Percentiles rank a stretch among this genome's conserved stretches.
These are phyloP conservation scores for Urocyon cinereoargenteus DNA, from an alignment of 2,797 vertebrate genomes.

Conservation along the genomic window DNA sequence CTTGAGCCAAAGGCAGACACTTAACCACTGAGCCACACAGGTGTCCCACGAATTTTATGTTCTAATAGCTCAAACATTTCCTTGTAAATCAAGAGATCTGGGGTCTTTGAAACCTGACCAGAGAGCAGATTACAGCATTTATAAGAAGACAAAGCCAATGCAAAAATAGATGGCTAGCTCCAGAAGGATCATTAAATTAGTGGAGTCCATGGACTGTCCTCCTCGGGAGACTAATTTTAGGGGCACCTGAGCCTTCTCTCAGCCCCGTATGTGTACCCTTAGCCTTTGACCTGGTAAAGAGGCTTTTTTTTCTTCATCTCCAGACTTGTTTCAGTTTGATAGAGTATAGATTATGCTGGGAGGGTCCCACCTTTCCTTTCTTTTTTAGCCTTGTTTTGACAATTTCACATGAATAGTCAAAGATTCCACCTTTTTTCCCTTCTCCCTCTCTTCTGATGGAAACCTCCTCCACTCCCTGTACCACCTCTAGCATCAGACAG, in stretches of 20 bases:
- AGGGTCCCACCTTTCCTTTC: conserved; percentile 1
- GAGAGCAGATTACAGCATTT: neutral
- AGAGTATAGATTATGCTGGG: neutral
- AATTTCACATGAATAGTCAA: neutral
- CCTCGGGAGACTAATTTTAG: neutral
- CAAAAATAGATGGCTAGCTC: neutral
- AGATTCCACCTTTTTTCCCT: neutral
- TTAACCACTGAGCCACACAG: too few relatives aligned
- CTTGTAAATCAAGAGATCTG: neutral
- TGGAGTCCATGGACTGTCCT: neutral
- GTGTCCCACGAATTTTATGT: neutral
- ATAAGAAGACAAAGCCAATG: neutral
- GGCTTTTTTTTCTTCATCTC: neutral
- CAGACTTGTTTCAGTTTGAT: neutral
- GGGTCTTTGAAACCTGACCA: neutral
- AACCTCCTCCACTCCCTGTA: neutral
- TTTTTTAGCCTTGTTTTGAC: conserved; percentile 40
- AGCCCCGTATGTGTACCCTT: neutral
- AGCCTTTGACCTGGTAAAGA: neutral
- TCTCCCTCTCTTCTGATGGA: neutral
- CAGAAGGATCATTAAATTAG: neutral
- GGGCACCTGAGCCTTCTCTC: neutral
- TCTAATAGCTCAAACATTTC: neutral
- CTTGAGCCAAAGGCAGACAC: too few relatives aligned
- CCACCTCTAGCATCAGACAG: neutral